Percentiles rank a stretch among this genome's conserved stretches.
Conservation (phyloP, 2,888 invertebrate species). For the Caenorhabditis parvicauda region DNA sequence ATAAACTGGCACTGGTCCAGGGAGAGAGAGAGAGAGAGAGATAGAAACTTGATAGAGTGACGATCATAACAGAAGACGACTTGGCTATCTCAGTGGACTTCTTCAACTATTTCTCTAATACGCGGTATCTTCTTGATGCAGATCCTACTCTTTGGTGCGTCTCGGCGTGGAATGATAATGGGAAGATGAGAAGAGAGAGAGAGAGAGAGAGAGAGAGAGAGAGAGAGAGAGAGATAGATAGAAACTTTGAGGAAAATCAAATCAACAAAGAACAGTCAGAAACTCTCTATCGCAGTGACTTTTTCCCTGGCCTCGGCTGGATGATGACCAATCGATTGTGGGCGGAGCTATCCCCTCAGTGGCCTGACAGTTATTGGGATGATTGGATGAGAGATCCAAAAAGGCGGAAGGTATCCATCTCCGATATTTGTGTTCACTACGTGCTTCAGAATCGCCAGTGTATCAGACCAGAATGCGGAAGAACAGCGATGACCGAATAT, state of each 20-base stretch:
- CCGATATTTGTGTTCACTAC: neutral
- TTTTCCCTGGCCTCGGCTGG: slow-evolving; percentile 86
- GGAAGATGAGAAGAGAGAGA: slow-evolving; percentile 71
- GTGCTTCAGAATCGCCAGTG: slow-evolving; percentile 25
- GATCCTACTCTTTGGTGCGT: slow-evolving; percentile 93
- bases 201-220: no score
- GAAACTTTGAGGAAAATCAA: slow-evolving; percentile 9
- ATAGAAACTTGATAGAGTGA: slow-evolving; percentile 82
- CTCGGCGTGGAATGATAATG: slow-evolving; percentile 99
- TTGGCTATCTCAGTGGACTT: slow-evolving; percentile 93
- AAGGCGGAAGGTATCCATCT: slow-evolving; percentile 73
- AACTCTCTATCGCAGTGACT: slow-evolving; percentile 88
- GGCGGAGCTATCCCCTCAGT: slow-evolving; percentile 80
- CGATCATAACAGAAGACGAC: slow-evolving; percentile 97
- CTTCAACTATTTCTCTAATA: slow-evolving; percentile 93
- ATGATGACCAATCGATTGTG: slow-evolving; percentile 78
- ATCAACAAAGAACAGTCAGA: slow-evolving; percentile 65
- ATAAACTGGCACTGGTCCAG: slow-evolving; percentile 90
- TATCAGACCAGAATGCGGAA: slow-evolving; percentile 66
- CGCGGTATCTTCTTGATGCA: slow-evolving; percentile 78
- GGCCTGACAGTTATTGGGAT: slow-evolving; percentile 81
- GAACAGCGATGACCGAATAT: slow-evolving; percentile 79
- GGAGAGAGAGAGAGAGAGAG: slow-evolving; percentile 76
- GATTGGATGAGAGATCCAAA: slow-evolving; percentile 95
- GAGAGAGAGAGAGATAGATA: no score